Evolutionary conservation across 1,140 invertebrate species (phyloP).

Genomic region (Camponotus pennsylvanicus): DNA sequence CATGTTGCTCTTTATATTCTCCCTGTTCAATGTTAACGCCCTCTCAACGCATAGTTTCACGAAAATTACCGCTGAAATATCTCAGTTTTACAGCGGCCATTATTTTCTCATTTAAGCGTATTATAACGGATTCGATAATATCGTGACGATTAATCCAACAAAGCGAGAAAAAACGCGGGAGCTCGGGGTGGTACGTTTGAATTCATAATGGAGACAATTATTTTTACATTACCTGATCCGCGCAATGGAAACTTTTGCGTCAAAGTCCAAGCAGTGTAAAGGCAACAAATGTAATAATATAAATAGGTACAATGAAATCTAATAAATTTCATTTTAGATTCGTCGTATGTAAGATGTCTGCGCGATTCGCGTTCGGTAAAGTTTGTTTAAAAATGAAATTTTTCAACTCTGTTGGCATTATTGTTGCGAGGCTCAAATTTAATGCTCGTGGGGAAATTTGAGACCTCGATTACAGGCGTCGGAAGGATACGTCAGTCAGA

Average conservation of each 20-base stretch:
- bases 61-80: constrained; percentile 61
- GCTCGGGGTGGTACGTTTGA: constrained; percentile 53
- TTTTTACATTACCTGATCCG: constrained; percentile 72
- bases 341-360: background rate
- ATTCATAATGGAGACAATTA: constrained; percentile 75
- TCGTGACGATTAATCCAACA: constrained; percentile 53
- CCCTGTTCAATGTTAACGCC: background rate
- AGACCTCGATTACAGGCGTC: constrained; percentile 64
- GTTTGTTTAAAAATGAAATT: constrained; percentile 35
- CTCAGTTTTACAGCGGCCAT: constrained; percentile 63
- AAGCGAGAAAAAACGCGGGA: constrained; percentile 24
- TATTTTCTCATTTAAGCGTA: constrained; percentile 81
- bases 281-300: background rate
- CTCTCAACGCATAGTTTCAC: constrained; percentile 11
- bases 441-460: constrained; percentile 47
- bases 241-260: background rate
- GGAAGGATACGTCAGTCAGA: constrained; percentile 38
- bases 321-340: constrained; percentile 7
- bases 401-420: constrained; percentile 24
- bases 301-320: background rate
- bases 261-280: background rate
- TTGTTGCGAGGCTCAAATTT: constrained; percentile 18
- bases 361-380: background rate
- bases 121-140: constrained; percentile 75
- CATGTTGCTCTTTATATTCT: constrained; percentile 2